Evolutionary conservation across 2,113 vertebrate species (phyloP).

Genomic region (Microtus oregoni): DNA sequence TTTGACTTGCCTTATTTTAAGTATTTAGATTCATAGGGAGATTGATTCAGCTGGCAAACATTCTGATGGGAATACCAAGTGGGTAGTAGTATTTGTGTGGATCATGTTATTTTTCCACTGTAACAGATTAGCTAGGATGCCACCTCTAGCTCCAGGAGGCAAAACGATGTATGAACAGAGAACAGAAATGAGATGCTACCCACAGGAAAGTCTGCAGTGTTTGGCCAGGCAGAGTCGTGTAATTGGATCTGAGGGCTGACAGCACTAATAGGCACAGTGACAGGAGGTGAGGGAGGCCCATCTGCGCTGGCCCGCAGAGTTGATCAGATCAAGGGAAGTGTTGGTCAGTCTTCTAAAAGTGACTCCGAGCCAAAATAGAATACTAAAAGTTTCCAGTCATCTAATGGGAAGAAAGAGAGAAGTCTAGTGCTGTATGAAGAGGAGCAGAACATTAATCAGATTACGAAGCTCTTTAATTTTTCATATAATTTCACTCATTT

Average conservation of each 20-base stretch:
- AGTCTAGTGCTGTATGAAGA: background rate
- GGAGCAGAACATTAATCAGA: background rate
- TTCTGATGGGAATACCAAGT: background rate
- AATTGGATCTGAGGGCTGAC: constrained; percentile 60
- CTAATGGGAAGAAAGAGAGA: constrained; percentile 39
- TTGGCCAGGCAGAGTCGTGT: constrained; percentile 53
- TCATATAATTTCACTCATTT: background rate
- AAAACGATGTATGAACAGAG: constrained; percentile 2
- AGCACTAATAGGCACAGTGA: background rate
- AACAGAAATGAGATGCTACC: constrained; percentile 4
- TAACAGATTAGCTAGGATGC: constrained; percentile 22
- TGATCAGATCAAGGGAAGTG: constrained; percentile 72
- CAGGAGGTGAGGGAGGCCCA: constrained; percentile 29
- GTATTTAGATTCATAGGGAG: background rate
- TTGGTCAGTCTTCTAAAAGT: constrained; percentile 62
- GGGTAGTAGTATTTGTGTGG: background rate
- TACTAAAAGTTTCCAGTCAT: constrained; percentile 52
- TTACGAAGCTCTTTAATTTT: constrained; percentile 3
- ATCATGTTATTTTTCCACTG: background rate
- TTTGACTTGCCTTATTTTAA: background rate
- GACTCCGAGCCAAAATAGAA: constrained; percentile 74
- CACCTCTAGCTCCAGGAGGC: background rate
- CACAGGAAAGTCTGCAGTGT: background rate
- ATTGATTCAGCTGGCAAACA: constrained; percentile 38
- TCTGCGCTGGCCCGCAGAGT: constrained; percentile 55